phyloP scores from a whole-genome alignment of 2,797 vertebrate species.

The Kryptolebias ocellatus region DNA sequence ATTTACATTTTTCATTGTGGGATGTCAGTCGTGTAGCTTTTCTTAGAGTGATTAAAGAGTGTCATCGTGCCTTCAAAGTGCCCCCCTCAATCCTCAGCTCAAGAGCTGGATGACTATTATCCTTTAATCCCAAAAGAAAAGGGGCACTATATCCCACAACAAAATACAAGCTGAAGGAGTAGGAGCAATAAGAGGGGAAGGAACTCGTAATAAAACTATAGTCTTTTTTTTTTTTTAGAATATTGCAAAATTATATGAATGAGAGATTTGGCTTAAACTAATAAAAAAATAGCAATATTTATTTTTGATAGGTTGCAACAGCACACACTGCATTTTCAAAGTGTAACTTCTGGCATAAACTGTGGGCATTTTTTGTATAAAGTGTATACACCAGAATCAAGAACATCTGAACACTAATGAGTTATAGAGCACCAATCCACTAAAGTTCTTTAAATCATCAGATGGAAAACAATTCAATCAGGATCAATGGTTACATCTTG shows the following conservation, averaged over 20 bases:
- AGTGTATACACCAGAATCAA: not conserved
- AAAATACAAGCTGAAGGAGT: not conserved
- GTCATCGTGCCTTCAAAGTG: too few relatives aligned
- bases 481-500: not conserved
- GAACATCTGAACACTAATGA: not conserved
- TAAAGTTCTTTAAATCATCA: not conserved
- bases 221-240: not conserved
- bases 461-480: not conserved
- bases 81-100: not conserved
- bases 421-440: not conserved
- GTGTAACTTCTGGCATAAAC: not conserved
- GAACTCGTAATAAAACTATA: not conserved
- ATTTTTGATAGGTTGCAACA: constrained; percentile 6
- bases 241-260: not conserved
- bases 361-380: constrained; percentile 5
- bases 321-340: not conserved
- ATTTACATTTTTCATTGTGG: not conserved
- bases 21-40: not conserved
- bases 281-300: constrained; percentile 13
- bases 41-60: not conserved
- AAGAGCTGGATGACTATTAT: not conserved
- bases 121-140: not conserved
- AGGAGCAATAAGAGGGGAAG: not conserved
- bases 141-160: not conserved
- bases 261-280: not conserved